Base-by-base conservation (phyloP, 1,140 invertebrate genomes). In the Drosophila pectinifera region DNA sequence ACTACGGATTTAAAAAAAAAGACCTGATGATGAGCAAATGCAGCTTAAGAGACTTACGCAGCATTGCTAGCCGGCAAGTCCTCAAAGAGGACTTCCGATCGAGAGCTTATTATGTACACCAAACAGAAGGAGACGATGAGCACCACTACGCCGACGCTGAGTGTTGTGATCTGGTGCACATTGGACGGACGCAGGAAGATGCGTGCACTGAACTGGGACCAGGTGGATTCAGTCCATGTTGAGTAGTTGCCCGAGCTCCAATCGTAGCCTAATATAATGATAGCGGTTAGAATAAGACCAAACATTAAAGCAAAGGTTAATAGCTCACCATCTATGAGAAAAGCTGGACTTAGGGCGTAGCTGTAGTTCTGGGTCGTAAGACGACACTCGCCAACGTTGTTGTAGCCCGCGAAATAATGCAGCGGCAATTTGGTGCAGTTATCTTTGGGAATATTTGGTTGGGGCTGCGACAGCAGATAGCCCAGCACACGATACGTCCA, bases 201-300 rank as follows among this genome's bases (percentile, higher is more conserved):
- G 62, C 96, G 94, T 24, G 97, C 94, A 59, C 94, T 95, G 62
- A 97, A 94, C 18, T 93, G 92, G 36, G 94, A 91, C 97, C 97
- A 98, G 11, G 96, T 94, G 3, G 97, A 98, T 94, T 99, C 98
- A 20, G 97, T 96, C 98, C 98, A 99, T 8, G 97, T 96, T 0
- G 97, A 97, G 92, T 96, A 98, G 64, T 94, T 42, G 3, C 95
- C 95, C 0, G 96, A 97, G 22, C 93, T 93, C 94, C 96, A 96
- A 84, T 98, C 94, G 89, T 98, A 97, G 81, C 94, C 96, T 97
- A 26, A 5, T 55, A 43, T 28, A 3, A 4, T 8, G 20, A 1
- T 0, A 1, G 38, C 8, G 0, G 5, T n/a, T 18, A 16, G 3
- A 26, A 28, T 3, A 58, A 8, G 5, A 4, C 7, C 1, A 34